Percentiles rank a stretch among this genome's conserved stretches.
phyloP scores from a whole-genome alignment of 35 echinoderm and acorn worm species.

The Lytechinus pictus region DNA sequence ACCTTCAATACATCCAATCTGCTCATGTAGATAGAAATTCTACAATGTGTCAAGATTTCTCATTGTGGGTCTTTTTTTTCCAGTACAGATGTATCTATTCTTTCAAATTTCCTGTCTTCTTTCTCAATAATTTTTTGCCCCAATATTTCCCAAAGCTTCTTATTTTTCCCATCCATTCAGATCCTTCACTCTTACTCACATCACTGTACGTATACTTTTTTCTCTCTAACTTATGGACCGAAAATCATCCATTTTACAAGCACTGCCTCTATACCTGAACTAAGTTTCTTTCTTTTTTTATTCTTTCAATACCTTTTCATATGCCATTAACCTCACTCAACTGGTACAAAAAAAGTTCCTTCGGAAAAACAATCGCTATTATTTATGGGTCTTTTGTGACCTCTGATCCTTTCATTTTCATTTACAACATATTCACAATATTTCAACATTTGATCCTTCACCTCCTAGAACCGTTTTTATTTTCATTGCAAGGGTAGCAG shows the following conservation, averaged over 20 bases:
- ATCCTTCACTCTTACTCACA: too few relatives aligned
- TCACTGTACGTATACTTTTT: too few relatives aligned
- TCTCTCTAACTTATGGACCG: not conserved
- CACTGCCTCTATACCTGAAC: not conserved
- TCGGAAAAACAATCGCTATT: constrained; percentile 12
- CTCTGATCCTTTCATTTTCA: constrained; percentile 10
- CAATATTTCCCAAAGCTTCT: too few relatives aligned
- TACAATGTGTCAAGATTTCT: not conserved
- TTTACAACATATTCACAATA: constrained; percentile 14
- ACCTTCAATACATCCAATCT: too few relatives aligned
- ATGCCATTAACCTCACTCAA: not conserved
- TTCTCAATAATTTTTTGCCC: not conserved
- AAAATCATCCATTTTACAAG: not conserved
- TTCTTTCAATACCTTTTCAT: not conserved
- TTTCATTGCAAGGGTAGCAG: not conserved
- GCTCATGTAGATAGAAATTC: too few relatives aligned
- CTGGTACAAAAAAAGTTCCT: not conserved
- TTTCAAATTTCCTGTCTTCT: not conserved
- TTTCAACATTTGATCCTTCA: not conserved
- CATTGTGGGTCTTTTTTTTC: not conserved
- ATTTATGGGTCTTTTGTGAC: not conserved
- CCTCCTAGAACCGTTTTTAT: not conserved
- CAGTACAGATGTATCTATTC: not conserved
- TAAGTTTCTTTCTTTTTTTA: not conserved
- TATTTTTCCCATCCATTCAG: too few relatives aligned